A percentile compares a stretch with the other conserved stretches of the same genome.
phyloP scores from a whole-genome alignment of 2,113 vertebrate genomes.

The Mustela lutreola region DNA sequence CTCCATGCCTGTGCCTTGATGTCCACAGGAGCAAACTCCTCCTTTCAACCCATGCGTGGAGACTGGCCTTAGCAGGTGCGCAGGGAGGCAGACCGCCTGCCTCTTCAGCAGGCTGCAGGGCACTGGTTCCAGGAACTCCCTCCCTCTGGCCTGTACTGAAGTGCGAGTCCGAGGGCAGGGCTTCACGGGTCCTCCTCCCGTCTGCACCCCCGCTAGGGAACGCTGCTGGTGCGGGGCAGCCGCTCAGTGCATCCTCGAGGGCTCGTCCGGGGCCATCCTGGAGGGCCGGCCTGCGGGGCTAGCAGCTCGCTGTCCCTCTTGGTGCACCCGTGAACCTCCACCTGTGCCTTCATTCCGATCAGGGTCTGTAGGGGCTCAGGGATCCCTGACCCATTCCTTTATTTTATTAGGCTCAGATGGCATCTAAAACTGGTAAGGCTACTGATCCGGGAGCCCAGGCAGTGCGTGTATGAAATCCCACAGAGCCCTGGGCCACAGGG shows the following conservation, averaged over 20 bases:
- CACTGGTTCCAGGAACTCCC: too few relatives aligned
- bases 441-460: background rate
- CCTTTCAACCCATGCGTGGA: fast-evolving
- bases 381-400: too few relatives aligned
- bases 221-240: fast-evolving
- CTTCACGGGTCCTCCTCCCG: fast-evolving
- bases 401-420: too few relatives aligned
- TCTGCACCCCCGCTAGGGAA: background rate
- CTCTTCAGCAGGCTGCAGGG: background rate
- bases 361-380: too few relatives aligned
- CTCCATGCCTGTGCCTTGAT: fast-evolving
- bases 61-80: background rate
- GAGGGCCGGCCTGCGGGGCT: background rate
- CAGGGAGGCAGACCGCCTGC: background rate
- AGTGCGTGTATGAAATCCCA: background rate
- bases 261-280: too few relatives aligned
- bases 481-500: background rate
- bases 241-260: background rate
- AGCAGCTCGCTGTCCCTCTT: fast-evolving
- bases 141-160: too few relatives aligned
- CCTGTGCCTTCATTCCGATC: too few relatives aligned
- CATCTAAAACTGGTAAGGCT: background rate
- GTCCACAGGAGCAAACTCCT: background rate
- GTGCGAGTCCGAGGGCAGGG: too few relatives aligned
- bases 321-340: too few relatives aligned